Evolutionary conservation across 2,888 invertebrate genomes (phyloP), one percentile per base, ranked within the genome.

Genomic region (Gymnoscelis rufifasciata): DNA sequence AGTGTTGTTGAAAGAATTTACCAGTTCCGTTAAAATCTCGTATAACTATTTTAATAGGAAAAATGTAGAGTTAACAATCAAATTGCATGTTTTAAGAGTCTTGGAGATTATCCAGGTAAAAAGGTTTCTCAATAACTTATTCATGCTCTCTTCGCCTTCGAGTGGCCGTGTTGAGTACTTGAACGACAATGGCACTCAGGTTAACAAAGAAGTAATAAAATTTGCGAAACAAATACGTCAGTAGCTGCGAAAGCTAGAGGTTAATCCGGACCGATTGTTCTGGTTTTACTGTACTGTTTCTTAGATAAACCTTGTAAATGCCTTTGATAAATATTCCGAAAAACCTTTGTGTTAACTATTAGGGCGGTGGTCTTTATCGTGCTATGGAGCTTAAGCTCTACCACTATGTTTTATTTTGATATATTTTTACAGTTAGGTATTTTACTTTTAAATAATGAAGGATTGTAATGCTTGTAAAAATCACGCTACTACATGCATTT

Each of bases 231-330:
- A 55, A 59, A 60, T 57, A 58, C 53, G 61, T 61, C 62, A 60
- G 71, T 71, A 72, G 74, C 68, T 52, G 54, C 54, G 49, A 50
- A 33, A 46, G 59, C 61, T 62, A 57, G 57, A 31, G 29, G 7
- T 54, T 71, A 73, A 77, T 74, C 69, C 67, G 56, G 52, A 5
- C 4, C 31, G 47, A 74, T 79, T 79, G 75, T 72, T 63, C 53
- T 50, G 57, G 62, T n/a, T n/a, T n/a, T n/a, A n/a, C n/a, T n/a
- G n/a, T 68, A 71, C 65, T 51, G 71, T 71, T 60, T 57, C 59
- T 57, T 26, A 66, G 77, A 74, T 80, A 80, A 80, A 65, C 68
- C 60, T 59, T 59, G 54, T 57, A 67, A 62, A 27, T 15, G 45
- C 45, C 49, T 45, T 29, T 30, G 8, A 38, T 31, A 41, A 43